Evolutionary conservation across 2,113 vertebrate genomes (phyloP).

Genomic region (Tyto alba): DNA sequence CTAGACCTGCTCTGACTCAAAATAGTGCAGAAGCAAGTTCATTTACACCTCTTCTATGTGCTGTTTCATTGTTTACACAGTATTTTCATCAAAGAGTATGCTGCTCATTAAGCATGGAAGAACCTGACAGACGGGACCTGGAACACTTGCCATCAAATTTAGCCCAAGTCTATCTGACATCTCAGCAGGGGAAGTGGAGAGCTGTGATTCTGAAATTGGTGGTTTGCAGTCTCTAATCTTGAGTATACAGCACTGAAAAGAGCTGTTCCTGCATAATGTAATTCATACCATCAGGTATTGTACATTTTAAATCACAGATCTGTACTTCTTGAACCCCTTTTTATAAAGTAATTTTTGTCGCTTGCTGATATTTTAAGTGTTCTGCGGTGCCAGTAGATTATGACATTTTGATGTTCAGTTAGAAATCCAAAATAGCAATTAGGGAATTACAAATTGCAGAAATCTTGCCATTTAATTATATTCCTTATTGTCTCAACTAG

Average conservation of each 20-base stretch:
- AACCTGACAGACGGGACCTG: not conserved
- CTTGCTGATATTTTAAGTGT: conserved; percentile 35
- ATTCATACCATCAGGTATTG: not conserved
- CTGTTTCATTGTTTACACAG: conserved; percentile 10
- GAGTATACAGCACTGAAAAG: not conserved
- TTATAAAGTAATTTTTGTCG: not conserved
- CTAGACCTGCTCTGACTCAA: not conserved
- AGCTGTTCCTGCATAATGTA: not conserved
- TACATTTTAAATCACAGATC: not conserved
- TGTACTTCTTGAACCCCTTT: not conserved
- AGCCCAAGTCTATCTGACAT: conserved; percentile 21
- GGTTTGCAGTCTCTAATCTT: not conserved
- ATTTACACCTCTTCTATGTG: not conserved
- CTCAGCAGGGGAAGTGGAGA: not conserved
- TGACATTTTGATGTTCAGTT: conserved; percentile 49
- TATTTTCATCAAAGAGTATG: not conserved
- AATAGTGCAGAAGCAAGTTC: not conserved
- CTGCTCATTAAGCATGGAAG: not conserved
- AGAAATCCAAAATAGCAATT: conserved; percentile 53
- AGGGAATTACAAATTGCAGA: conserved; percentile 43
- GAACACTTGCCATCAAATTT: conserved; percentile 27
- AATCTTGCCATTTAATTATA: conserved; percentile 52
- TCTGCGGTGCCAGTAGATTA: conserved; percentile 28
- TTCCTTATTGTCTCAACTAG: conserved; percentile 10
- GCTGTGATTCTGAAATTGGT: not conserved